Base-by-base conservation (phyloP, 2,888 invertebrate species). In the Linnaemya tessellans region DNA sequence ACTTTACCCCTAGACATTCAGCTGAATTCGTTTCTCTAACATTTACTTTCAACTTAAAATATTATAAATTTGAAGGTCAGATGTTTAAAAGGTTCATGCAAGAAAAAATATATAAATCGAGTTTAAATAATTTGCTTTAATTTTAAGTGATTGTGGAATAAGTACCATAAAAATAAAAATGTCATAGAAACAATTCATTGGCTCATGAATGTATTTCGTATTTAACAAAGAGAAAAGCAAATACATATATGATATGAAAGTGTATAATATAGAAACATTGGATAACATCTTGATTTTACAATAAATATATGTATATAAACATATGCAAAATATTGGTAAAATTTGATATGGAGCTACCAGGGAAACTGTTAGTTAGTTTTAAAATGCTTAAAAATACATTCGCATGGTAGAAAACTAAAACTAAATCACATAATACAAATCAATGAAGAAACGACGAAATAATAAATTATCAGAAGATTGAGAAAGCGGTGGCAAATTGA, bases 41-140 rank as follows among this genome's bases (percentile, higher is more conserved):
- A n/a, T 54, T 25, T 54, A n/a, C 41, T 54, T 22, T 30, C 13
- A 62, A 7, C 25, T 51, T 38, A 35, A 56, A 56, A 46, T 46
- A 46, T 13, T 49, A 30, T 73, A 0, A n/a, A 73, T 22, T 46
- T 41, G 51, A 41, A 71, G 22, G 20, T 60, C 65, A 43, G n/a
- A 22, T n/a, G 79, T 20, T n/a, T 35, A n/a, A 30, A 8, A 18
- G 60, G 41, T 75, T 75, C 84, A 85, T 85, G 84, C 84, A 84
- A 41, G 75, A 78, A 30, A 81, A 49, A 74, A 81, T 43, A 82
- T 11, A 51, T 51, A 58, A 81, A 64, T 77, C 20, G 11, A 77
- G 64, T 62, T 54, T 41, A 22, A 79, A 74, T 30, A 30, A 64
- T 25, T 78, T 80, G 77, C 78, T 68, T 73, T 81, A 77, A 68